phyloP scores from a whole-genome alignment of 2,797 vertebrate genomes.

The Melanogrammus aeglefinus region DNA sequence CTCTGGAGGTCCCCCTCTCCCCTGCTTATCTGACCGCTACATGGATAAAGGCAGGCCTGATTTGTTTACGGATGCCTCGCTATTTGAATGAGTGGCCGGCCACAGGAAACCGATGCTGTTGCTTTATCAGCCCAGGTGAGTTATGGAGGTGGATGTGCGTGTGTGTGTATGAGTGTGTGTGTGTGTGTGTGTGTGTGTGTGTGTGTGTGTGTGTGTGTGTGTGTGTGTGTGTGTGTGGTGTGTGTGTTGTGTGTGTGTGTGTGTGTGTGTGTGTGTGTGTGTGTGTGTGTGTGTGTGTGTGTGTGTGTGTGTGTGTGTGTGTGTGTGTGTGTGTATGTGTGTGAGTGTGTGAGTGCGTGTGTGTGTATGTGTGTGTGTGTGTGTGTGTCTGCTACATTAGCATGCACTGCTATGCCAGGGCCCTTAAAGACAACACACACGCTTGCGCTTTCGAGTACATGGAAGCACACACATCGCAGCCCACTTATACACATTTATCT shows the following conservation, averaged over 20 bases:
- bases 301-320: too few species aligned
- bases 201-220: not conserved
- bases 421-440: too few species aligned
- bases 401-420: not conserved
- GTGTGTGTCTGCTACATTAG: not conserved
- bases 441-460: too few species aligned
- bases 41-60: slow-evolving; percentile 68
- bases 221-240: not conserved
- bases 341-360: not conserved
- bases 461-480: too few species aligned
- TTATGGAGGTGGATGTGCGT: slow-evolving; percentile 59
- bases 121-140: slow-evolving; percentile 68
- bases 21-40: slow-evolving; percentile 71
- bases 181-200: too few species aligned
- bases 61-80: slow-evolving; percentile 69
- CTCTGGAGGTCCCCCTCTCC: slow-evolving; percentile 69
- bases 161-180: too few species aligned
- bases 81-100: slow-evolving; percentile 70
- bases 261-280: too few species aligned
- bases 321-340: slow-evolving; percentile 23
- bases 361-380: too few species aligned
- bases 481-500: too few species aligned
- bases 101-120: slow-evolving; percentile 65
- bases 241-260: slow-evolving; percentile 26
- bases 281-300: slow-evolving; percentile 26